Conservation (phyloP, 2,888 invertebrate species). For the Eilema caniola region DNA sequence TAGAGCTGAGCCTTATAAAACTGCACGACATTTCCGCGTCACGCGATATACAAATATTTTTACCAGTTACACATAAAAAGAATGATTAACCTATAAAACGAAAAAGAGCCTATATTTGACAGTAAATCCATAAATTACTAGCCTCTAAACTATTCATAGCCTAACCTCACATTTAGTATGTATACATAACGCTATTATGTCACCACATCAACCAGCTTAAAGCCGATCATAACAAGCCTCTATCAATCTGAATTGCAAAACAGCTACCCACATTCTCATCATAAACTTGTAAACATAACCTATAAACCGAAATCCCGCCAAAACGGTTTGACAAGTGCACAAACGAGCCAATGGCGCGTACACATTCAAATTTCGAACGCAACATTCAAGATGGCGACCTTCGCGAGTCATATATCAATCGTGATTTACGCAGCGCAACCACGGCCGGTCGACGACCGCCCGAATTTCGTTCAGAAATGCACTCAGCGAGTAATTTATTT, state of each 20-base stretch:
- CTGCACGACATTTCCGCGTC: no score
- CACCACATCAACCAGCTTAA: conserved; percentile 32
- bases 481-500: conserved; percentile 85
- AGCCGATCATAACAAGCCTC: conserved; percentile 37
- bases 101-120: neutral
- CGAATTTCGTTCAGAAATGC: conserved; percentile 86
- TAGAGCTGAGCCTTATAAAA: no score
- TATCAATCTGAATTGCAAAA: conserved; percentile 49
- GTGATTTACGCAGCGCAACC: conserved; percentile 80
- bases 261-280: conserved; percentile 41
- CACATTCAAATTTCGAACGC: conserved; percentile 84
- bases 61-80: no score
- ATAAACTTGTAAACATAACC: conserved; percentile 50
- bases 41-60: no score
- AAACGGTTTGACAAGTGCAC: conserved; percentile 64
- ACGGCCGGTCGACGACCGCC: conserved; percentile 84
- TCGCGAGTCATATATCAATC: conserved; percentile 83
- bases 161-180: conserved; percentile 34
- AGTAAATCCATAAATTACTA: neutral
- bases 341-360: conserved; percentile 73
- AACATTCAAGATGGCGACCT: conserved; percentile 85
- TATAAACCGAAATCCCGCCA: conserved; percentile 53
- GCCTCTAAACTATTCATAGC: conserved; percentile 9
- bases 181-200: conserved; percentile 35
- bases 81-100: neutral